These are phyloP conservation scores for Rhinatrema bivittatum DNA, from an alignment of 2,797 vertebrate species.

Conservation along the genomic window DNA sequence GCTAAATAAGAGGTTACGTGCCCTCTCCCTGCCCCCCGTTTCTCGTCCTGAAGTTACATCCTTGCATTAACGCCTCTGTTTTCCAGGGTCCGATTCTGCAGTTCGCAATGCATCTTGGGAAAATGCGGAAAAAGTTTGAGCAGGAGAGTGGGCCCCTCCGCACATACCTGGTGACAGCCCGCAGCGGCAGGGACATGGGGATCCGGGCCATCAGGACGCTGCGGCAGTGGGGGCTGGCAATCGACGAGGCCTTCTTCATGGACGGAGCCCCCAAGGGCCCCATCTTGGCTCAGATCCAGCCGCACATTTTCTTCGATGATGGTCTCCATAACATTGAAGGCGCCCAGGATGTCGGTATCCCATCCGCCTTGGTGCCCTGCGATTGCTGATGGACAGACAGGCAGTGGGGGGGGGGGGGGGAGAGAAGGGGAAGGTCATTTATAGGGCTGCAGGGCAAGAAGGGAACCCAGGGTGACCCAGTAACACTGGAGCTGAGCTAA, in stretches of 20 bases:
- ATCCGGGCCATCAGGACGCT: slow-evolving; percentile 46
- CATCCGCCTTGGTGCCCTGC: slow-evolving; percentile 40
- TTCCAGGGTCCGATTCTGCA: slow-evolving; percentile 51
- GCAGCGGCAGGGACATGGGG: slow-evolving; percentile 47
- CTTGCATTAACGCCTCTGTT: background rate
- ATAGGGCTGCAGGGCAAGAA: too few species aligned
- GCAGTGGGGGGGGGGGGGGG: too few species aligned
- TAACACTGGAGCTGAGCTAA: background rate
- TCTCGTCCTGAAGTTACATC: accelerated
- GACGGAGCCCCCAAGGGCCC: slow-evolving; percentile 48
- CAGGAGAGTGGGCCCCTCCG: slow-evolving; percentile 41
- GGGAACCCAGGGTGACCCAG: background rate
- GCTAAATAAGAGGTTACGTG: too few species aligned
- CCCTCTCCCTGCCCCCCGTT: too few species aligned
- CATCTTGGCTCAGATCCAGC: slow-evolving; percentile 48
- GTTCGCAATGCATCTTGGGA: slow-evolving; percentile 53
- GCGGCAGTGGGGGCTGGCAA: slow-evolving; percentile 48
- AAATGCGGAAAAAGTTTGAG: slow-evolving; percentile 48
- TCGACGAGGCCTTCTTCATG: slow-evolving; percentile 59
- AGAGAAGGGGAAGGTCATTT: too few species aligned
- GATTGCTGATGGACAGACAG: background rate
- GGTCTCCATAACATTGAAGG: slow-evolving; percentile 37
- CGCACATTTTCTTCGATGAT: slow-evolving; percentile 55
- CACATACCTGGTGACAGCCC: slow-evolving; percentile 45
- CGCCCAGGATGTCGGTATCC: slow-evolving; percentile 28